phyloP scores from a whole-genome alignment of 92 coral and sea anemone genomes.

The Virgularia gustaviana region DNA sequence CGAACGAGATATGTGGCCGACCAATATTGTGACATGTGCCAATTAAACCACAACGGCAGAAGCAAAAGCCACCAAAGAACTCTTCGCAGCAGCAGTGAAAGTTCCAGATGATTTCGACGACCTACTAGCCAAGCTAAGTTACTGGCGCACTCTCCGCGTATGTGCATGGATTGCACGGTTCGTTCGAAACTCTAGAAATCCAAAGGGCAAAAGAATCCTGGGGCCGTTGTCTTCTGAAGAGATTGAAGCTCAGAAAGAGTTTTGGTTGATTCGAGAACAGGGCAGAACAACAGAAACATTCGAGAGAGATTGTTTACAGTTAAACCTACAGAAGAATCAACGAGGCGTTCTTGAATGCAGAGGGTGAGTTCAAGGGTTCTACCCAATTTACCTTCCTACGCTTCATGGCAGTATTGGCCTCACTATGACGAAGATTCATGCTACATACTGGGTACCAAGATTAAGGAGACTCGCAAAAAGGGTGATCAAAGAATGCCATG shows the following conservation, averaged over 20 bases:
- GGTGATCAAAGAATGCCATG: conserved; percentile 10
- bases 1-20: neutral
- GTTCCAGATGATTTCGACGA: neutral
- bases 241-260: neutral
- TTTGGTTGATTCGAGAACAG: conserved; percentile 13
- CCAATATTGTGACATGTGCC: neutral
- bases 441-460: conserved; percentile 7
- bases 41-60: neutral
- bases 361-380: conserved; percentile 37
- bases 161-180: conserved; percentile 37
- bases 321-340: neutral
- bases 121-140: neutral
- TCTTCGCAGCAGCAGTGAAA: neutral
- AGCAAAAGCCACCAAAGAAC: neutral
- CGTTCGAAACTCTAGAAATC: conserved; percentile 22
- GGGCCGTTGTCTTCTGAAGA: conserved; percentile 30
- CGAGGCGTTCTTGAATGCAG: conserved; percentile 2
- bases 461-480: neutral
- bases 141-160: conserved; percentile 5
- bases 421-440: conserved; percentile 9
- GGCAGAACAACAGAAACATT: neutral
- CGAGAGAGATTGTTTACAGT: neutral
- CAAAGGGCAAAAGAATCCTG: conserved; percentile 3
- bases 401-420: too few species aligned
- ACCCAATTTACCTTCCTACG: conserved; percentile 38